Percentiles rank a stretch among this genome's conserved stretches.
Conservation (phyloP, 2,888 invertebrate genomes). For the Chloroclystis v-ata region DNA sequence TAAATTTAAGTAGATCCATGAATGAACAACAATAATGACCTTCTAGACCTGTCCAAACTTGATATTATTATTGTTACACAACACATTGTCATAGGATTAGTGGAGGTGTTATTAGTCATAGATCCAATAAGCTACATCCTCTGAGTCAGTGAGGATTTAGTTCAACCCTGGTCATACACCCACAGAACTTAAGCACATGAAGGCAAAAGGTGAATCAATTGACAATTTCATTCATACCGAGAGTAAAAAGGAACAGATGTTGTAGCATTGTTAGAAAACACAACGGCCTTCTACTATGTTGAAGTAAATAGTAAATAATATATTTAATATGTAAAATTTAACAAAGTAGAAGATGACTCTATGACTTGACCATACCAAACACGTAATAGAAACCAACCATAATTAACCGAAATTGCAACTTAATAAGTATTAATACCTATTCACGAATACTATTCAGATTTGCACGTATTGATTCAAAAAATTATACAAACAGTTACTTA, state of each 20-base stretch:
- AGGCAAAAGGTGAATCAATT: slow-evolving; percentile 1
- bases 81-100: slow-evolving; percentile 27
- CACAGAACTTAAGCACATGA: slow-evolving; percentile 32
- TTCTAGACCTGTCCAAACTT: slow-evolving; percentile 19
- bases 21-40: slow-evolving; percentile 10
- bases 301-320: too few species aligned
- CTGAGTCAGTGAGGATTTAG: slow-evolving; percentile 37
- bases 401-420: too few species aligned
- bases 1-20: slow-evolving; percentile 8
- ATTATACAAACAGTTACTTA: slow-evolving; percentile 15
- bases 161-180: slow-evolving; percentile 38
- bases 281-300: too few species aligned
- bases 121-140: slow-evolving; percentile 36
- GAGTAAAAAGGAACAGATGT: not conserved
- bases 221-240: not conserved
- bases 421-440: too few species aligned
- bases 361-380: too few species aligned
- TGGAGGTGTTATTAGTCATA: slow-evolving; percentile 51
- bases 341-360: too few species aligned
- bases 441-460: too few species aligned
- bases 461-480: not conserved
- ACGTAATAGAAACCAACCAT: too few species aligned
- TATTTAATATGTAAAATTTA: too few species aligned
- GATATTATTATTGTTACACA: slow-evolving; percentile 19
- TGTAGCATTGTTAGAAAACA: not conserved